phyloP scores from a whole-genome alignment of 2,113 vertebrate species.

The Microcebus jonahi region DNA sequence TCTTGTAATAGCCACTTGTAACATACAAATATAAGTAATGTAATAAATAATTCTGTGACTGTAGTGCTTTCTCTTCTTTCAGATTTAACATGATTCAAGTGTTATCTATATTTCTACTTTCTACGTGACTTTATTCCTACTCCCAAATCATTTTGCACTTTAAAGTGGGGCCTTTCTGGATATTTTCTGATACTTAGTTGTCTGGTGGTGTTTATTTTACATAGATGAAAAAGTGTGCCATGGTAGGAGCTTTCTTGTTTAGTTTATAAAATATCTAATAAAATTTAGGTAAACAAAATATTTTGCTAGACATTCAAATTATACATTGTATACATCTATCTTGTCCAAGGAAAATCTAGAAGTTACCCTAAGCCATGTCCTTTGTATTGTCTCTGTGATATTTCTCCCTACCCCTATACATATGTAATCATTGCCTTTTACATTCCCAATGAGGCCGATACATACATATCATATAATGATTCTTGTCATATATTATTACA shows the following conservation, averaged over 20 bases:
- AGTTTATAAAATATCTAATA: neutral
- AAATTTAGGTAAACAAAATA: neutral
- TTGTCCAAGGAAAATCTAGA: neutral
- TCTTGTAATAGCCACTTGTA: neutral
- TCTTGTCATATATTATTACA: neutral
- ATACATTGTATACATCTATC: neutral
- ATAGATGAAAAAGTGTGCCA: neutral
- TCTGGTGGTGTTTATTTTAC: neutral
- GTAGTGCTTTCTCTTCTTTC: neutral
- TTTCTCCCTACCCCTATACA: fast-evolving
- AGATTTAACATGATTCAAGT: neutral
- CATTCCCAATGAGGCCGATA: neutral
- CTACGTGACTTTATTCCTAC: neutral
- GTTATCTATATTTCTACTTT: neutral
- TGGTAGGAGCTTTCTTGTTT: neutral
- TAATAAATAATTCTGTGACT: neutral
- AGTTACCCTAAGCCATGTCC: neutral
- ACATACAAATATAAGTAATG: neutral
- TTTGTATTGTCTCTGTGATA: neutral
- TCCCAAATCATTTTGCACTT: neutral
- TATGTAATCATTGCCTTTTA: neutral
- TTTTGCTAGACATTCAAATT: neutral
- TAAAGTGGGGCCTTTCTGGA: neutral
- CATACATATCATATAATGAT: neutral
- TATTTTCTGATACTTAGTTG: neutral